A percentile compares a stretch with the other conserved stretches of the same genome.
Evolutionary conservation across 1,140 invertebrate species (phyloP).

Genomic region (Meloidogyne floridensis): DNA sequence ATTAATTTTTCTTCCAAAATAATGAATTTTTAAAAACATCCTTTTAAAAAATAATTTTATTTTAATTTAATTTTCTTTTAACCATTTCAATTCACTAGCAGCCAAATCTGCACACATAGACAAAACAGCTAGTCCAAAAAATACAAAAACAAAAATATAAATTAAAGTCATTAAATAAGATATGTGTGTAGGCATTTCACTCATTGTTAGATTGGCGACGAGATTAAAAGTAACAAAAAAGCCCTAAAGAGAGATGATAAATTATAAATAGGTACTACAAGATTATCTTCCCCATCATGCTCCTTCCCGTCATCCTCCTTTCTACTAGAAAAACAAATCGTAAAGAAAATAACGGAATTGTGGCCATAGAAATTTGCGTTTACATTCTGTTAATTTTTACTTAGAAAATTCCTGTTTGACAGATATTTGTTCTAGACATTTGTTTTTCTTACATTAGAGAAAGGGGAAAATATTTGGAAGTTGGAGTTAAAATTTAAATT

Average conservation of each 20-base stretch:
- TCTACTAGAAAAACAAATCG: too few relatives aligned
- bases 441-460: too few relatives aligned
- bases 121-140: slow-evolving; percentile 63
- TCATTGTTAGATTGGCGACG: slow-evolving; percentile 64
- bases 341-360: too few relatives aligned
- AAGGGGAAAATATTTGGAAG: too few relatives aligned
- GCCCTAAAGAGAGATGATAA: slow-evolving; percentile 52
- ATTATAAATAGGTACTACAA: background rate
- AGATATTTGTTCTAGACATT: too few relatives aligned
- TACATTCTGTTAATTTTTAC: too few relatives aligned
- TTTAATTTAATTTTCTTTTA: background rate
- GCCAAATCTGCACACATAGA: slow-evolving; percentile 65
- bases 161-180: slow-evolving; percentile 60
- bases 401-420: too few relatives aligned
- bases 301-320: too few relatives aligned
- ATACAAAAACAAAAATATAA: slow-evolving; percentile 64
- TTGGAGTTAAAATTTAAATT: background rate
- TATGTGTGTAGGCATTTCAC: slow-evolving; percentile 62
- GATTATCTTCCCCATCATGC: too few relatives aligned
- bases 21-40: slow-evolving; percentile 64
- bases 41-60: background rate
- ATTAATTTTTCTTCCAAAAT: slow-evolving; percentile 64
- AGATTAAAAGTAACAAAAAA: slow-evolving; percentile 65
- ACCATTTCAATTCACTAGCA: slow-evolving; percentile 60
- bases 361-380: too few relatives aligned